Base-by-base conservation (phyloP, 2,113 vertebrate genomes). In the Acanthochromis polyacanthus region DNA sequence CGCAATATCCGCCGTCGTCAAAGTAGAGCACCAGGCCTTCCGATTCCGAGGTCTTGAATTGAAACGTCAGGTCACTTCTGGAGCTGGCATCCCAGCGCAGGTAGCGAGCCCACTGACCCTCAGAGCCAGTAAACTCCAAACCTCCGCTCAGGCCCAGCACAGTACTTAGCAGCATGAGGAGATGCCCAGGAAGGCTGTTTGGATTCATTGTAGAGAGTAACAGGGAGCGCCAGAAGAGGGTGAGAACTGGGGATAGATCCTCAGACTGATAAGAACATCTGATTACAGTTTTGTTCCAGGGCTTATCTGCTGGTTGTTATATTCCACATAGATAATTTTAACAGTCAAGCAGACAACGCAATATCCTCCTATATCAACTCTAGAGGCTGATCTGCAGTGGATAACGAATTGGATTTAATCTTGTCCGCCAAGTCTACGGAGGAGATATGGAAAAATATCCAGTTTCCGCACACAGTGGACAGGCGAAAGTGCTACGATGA, bases 1-100 rank as follows among this genome's bases (percentile, higher is more conserved):
- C 98, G 22, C 98, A 99, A 86, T 95, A 97, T 20, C 98, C 98
- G 0, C 97, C 97, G 0, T 99, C 98, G 10, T 99, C 98, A 20
- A 99, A 96, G 92, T 99, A 99, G 73, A 99, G 95, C 4, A 99
- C 88, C 65, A 99, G 95, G 81, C 96, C 98, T 4, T 96, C 92
- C 15, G 97, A 96, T 28, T 96, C 86, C 0, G 96, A 96, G 53
- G 98, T 99, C 93, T 99, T 98, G 93, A 99, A 95, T 87, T 97
- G 97, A 87, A 99, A 98, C 38, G 96, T 99, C 86, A 99, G 96
- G 90, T 99, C 97, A 0, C 97, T 96, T 84, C 94, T 94, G 0
- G 96, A 95, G 92, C 98, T 97, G 78, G 97, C 97, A 50, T 99
- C 98, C 98, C 98, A 99, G 88, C 98, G 97, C 63, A 96, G 93